Conservation (phyloP, 2,113 vertebrate genomes). For the Micromys minutus region DNA sequence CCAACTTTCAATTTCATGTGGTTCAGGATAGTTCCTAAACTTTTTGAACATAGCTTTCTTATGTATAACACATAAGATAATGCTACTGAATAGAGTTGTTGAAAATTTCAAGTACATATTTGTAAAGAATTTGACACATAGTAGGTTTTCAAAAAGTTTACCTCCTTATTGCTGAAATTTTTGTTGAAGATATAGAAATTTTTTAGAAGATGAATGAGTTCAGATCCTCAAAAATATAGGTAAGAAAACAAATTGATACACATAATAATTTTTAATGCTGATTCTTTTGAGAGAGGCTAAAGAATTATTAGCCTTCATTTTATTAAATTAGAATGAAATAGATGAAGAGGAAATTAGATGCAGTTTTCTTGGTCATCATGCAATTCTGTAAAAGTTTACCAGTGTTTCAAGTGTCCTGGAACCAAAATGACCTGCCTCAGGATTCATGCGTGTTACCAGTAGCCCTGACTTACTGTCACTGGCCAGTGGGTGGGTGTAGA, state of each 20-base stretch:
- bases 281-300: neutral
- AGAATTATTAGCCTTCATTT: neutral
- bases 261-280: neutral
- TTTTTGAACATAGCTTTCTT: neutral
- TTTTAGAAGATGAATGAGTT: neutral
- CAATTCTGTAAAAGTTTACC: neutral
- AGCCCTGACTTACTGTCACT: neutral
- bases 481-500: neutral
- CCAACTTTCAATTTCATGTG: neutral
- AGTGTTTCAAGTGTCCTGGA: neutral
- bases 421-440: neutral
- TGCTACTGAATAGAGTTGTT: neutral
- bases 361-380: neutral
- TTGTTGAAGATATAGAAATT: neutral
- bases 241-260: neutral
- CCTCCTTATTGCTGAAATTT: neutral
- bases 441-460: accelerated
- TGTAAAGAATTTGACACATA: neutral
- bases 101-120: neutral
- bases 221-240: neutral
- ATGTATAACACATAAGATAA: neutral
- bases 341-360: neutral
- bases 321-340: neutral
- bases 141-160: neutral
- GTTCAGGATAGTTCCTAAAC: neutral